These are phyloP conservation scores for Cyprinodon variegatus DNA, from an alignment of 2,113 vertebrate species.

Conservation along the genomic window DNA sequence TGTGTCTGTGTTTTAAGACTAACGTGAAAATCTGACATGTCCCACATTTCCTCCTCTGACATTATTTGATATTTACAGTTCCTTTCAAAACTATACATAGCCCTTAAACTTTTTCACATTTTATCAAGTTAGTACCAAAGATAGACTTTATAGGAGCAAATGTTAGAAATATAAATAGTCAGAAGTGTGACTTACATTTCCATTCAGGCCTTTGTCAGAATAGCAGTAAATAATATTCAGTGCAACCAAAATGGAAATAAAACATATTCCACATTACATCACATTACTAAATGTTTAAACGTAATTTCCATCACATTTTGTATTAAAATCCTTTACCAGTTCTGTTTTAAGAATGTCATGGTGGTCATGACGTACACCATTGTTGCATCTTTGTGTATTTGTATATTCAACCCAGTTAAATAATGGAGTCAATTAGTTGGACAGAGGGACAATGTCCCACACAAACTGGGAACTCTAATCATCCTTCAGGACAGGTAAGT, in stretches of 20 bases:
- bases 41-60: conserved; percentile 1
- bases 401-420: no score
- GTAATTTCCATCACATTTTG: no score
- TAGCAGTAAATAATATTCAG: background rate
- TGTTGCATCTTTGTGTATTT: no score
- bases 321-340: no score
- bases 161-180: background rate
- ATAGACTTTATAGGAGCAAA: background rate
- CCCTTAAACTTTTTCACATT: background rate
- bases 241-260: background rate
- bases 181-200: background rate
- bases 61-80: background rate
- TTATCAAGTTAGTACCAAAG: background rate
- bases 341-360: no score
- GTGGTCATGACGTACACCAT: no score
- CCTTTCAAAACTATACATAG: background rate
- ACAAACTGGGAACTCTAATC: no score
- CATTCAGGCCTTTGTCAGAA: background rate
- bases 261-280: background rate
- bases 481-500: no score
- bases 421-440: no score
- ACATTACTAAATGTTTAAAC: no score
- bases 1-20: background rate
- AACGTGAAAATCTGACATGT: conserved; percentile 6
- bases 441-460: no score